These are phyloP conservation scores for Psittacula cyanocephala DNA, from an alignment of 2,113 vertebrate genomes.

Conservation along the genomic window DNA sequence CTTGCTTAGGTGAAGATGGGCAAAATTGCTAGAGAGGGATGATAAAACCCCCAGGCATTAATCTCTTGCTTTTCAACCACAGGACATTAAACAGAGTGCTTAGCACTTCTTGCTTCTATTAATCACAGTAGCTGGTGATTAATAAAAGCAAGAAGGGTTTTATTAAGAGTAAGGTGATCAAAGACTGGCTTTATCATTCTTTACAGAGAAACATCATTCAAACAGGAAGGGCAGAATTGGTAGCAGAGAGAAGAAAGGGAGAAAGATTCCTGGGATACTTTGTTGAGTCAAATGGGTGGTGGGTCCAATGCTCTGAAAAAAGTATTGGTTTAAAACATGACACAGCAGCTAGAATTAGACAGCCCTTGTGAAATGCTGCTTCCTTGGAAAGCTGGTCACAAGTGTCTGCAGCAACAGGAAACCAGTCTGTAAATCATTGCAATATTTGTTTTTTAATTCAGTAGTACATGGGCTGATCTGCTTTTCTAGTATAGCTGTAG, in stretches of 20 bases:
- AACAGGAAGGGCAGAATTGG: rapidly evolving
- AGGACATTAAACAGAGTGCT: not conserved
- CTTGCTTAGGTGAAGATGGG: not conserved
- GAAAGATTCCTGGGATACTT: not conserved
- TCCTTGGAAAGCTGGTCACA: not conserved
- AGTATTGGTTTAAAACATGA: not conserved
- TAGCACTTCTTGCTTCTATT: not conserved
- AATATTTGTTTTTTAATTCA: not conserved
- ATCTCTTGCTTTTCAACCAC: not conserved
- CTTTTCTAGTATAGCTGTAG: not conserved
- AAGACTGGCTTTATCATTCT: not conserved
- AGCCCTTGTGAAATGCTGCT: not conserved
- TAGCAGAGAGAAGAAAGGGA: not conserved
- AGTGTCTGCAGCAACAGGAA: not conserved
- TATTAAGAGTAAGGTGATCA: not conserved
- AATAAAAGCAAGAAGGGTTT: not conserved
- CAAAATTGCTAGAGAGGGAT: not conserved
- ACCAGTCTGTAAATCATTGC: not conserved
- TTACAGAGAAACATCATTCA: not conserved
- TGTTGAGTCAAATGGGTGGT: not conserved
- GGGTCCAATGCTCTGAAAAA: not conserved
- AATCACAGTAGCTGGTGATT: not conserved
- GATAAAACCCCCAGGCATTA: not conserved
- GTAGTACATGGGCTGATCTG: not conserved
- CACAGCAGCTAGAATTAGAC: not conserved